A percentile compares a stretch with the other conserved stretches of the same genome.
Evolutionary conservation across 1,140 invertebrate genomes (phyloP).

Genomic region (Caerostris darwini): DNA sequence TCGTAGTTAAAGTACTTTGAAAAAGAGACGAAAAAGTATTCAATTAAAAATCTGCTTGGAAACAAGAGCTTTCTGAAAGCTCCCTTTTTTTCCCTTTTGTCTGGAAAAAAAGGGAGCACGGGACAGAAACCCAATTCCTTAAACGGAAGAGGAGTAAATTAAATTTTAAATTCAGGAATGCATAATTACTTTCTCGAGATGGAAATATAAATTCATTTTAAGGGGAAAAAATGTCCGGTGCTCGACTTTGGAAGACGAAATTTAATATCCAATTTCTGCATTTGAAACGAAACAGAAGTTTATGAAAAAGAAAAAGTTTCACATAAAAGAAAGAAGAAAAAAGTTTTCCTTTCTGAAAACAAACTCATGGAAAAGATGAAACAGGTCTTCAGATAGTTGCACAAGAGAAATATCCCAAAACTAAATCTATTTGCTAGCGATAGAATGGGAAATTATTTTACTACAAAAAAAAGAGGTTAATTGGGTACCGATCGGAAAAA

Average conservation of each 20-base stretch:
- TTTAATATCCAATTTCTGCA: slow-evolving; percentile 20
- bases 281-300: background rate
- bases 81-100: no score
- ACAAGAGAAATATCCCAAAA: background rate
- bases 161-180: slow-evolving; percentile 41
- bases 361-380: background rate
- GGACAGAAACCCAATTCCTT: background rate
- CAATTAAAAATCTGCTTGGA: no score
- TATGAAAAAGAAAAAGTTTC: no score
- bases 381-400: background rate
- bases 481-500: no score
- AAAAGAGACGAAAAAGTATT: no score
- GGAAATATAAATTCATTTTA: slow-evolving; percentile 27
- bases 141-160: background rate
- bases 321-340: background rate
- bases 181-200: slow-evolving; percentile 31
- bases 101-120: background rate
- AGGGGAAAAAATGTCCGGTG: background rate
- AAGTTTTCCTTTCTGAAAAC: background rate
- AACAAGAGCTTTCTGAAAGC: no score
- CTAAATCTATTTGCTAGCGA: background rate
- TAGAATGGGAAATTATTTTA: no score
- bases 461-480: no score
- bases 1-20: no score
- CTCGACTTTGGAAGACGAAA: background rate